Evolutionary conservation across 2,797 vertebrate species (phyloP), one percentile per base, ranked within the genome.

Genomic region (Loriculus beryllinus): DNA sequence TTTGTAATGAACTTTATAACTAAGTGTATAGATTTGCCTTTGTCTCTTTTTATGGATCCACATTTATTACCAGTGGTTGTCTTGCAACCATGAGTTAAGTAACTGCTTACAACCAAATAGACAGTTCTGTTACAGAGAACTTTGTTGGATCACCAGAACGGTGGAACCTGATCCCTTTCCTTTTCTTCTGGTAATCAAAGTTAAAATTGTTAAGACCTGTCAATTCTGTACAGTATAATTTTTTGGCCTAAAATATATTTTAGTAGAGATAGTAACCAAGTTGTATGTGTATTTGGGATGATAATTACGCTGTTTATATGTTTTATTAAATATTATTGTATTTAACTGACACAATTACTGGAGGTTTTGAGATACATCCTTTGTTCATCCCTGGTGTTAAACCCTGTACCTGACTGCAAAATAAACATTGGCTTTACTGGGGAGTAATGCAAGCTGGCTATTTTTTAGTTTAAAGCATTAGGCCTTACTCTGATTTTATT

Each of bases 151-250:
- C 8, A 2, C 11, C 62, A 22, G 60, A 48, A 25, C 23, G 43
- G n/a, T 21, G 29, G 45, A 35, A 42, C n/a, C 33, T 47, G 40
- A 51, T 75, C 14, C 17, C 69, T 84, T 92, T 86, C 35, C 4
- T 18, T 59, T 80, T 68, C 12, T 20, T 4, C 16, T 12, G 33
- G 9, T 37, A 77, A 45, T 31, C 21, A 33, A 64, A 69, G 7
- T 23, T 79, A 18, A 63, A 88, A 45, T 40, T 39, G 19, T 83
- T 87, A 65, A 81, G 54, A 77, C 28, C 37, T 43, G 1, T 48
- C 0, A 0, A 1, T 82, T 52, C 21, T 37, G 72, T 76, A 63
- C 1, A 0, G 1, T 51, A 5, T 4, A 1, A 21, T 29, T 40
- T 74, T 48, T 71, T 81, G 8, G 13, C 33, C 22, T 71, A 40